Conservation (phyloP, 2,888 invertebrate species). For the Andrena dorsata region DNA sequence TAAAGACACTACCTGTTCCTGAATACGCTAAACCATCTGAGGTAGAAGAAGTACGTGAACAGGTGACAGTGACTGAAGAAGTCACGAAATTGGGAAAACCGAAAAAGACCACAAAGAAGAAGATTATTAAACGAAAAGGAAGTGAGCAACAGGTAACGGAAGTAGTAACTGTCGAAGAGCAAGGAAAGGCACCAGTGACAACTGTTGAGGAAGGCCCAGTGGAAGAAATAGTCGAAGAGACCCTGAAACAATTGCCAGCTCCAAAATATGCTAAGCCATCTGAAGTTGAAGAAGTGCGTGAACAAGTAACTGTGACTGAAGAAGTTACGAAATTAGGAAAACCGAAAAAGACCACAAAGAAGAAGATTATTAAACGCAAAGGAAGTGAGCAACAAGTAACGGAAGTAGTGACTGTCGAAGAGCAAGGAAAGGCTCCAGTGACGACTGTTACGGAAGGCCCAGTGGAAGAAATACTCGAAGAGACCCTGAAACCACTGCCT, state of each 20-base stretch:
- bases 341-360: conserved; percentile 75
- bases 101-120: conserved; percentile 75
- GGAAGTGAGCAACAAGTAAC: conserved; percentile 76
- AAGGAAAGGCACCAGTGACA: conserved; percentile 59
- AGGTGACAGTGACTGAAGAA: conserved; percentile 71
- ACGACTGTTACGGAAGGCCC: conserved; percentile 73
- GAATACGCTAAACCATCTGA: neutral
- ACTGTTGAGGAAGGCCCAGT: conserved; percentile 76
- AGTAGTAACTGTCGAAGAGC: conserved; percentile 72
- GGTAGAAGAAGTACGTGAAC: conserved; percentile 82
- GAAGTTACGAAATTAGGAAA: conserved; percentile 79
- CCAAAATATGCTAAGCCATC: conserved; percentile 78
- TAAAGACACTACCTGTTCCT: too few relatives aligned
- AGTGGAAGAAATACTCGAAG: too few relatives aligned
- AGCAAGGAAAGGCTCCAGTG: conserved; percentile 70
- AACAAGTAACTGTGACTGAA: conserved; percentile 70
- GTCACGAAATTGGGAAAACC: conserved; percentile 68
- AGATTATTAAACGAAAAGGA: conserved; percentile 57
- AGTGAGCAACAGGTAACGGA: conserved; percentile 72
- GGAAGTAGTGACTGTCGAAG: conserved; percentile 69
- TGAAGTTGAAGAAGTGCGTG: conserved; percentile 61
- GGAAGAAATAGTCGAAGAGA: conserved; percentile 70
- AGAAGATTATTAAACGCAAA: conserved; percentile 79
- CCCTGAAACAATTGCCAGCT: conserved; percentile 44
- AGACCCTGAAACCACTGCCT: conserved; percentile 77